A percentile compares a stretch with the other conserved stretches of the same genome.
Evolutionary conservation across 2,113 vertebrate genomes (phyloP).

Genomic region (Tursiops truncatus): DNA sequence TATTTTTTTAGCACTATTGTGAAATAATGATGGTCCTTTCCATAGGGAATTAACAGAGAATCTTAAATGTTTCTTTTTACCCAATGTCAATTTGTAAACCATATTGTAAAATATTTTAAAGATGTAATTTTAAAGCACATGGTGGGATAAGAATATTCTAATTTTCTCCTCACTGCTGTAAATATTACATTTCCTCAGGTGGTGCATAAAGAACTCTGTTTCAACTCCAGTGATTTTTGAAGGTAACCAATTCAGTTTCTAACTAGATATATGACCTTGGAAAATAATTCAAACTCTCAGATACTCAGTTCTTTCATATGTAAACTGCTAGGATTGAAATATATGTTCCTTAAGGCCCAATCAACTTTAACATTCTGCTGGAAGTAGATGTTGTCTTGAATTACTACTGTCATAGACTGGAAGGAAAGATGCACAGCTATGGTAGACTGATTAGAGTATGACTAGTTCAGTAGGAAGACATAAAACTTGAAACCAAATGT

Average conservation of each 20-base stretch:
- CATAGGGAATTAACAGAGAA: not conserved
- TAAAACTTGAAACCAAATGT: not conserved
- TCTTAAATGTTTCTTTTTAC: not conserved
- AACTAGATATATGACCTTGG: conserved; percentile 22
- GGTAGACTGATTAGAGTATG: not conserved
- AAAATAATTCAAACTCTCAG: conserved; percentile 28
- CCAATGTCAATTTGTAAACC: not conserved
- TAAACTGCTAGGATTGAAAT: conserved; percentile 41
- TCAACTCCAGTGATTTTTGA: conserved; percentile 35
- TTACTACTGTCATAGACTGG: not conserved
- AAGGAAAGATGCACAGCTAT: not conserved
- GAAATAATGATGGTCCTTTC: not conserved
- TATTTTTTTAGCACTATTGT: not conserved
- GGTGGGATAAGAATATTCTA: not conserved
- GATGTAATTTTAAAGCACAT: not conserved
- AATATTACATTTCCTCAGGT: conserved; percentile 42
- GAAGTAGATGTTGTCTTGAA: not conserved
- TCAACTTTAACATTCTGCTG: conserved; percentile 18
- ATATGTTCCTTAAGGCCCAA: not conserved
- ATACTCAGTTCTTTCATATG: conserved; percentile 10
- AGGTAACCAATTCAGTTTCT: conserved; percentile 29
- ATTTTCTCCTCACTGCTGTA: conserved; percentile 13
- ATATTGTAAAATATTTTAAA: conserved; percentile 22
- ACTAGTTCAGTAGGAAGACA: not conserved
- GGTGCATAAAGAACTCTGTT: conserved; percentile 35